Evolutionary conservation across 2,888 invertebrate genomes (phyloP).

Genomic region (Corythucha ciliata): DNA sequence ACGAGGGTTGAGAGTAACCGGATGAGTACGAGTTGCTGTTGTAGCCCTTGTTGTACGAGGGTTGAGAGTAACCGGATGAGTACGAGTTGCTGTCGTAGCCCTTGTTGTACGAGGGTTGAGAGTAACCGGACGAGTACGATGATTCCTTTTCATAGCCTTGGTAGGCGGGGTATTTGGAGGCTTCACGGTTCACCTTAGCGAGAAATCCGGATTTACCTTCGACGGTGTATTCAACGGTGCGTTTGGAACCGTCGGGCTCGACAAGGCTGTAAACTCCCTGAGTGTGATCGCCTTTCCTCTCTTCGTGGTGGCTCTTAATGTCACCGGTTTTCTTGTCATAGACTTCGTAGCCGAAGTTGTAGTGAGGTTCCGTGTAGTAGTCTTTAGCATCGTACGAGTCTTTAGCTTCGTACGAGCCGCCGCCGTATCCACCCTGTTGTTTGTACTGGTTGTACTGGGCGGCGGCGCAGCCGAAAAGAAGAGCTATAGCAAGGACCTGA

Average conservation of each 20-base stretch:
- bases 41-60: conserved; percentile 3
- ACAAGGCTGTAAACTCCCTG: conserved; percentile 47
- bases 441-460: too few relatives aligned
- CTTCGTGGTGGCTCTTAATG: conserved; percentile 51
- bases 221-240: conserved; percentile 63
- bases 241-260: conserved; percentile 63
- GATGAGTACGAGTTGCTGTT: background rate
- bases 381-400: conserved; percentile 22
- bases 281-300: conserved; percentile 57
- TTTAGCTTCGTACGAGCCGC: too few relatives aligned
- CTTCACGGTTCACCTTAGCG: conserved; percentile 47
- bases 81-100: background rate
- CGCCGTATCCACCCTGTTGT: too few relatives aligned
- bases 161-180: conserved; percentile 12
- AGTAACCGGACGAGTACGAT: conserved; percentile 7
- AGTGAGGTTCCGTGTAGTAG: conserved; percentile 41
- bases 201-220: conserved; percentile 71
- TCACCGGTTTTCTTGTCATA: conserved; percentile 62
- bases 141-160: conserved; percentile 2
- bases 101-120: conserved; percentile 7
- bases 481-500: too few relatives aligned
- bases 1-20: background rate
- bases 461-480: too few relatives aligned
- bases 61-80: too few relatives aligned
- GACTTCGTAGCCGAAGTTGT: conserved; percentile 61